Evolutionary conservation across 2,797 vertebrate species (phyloP), one percentile per base, ranked within the genome.

Genomic region (Galagoides demidoff): DNA sequence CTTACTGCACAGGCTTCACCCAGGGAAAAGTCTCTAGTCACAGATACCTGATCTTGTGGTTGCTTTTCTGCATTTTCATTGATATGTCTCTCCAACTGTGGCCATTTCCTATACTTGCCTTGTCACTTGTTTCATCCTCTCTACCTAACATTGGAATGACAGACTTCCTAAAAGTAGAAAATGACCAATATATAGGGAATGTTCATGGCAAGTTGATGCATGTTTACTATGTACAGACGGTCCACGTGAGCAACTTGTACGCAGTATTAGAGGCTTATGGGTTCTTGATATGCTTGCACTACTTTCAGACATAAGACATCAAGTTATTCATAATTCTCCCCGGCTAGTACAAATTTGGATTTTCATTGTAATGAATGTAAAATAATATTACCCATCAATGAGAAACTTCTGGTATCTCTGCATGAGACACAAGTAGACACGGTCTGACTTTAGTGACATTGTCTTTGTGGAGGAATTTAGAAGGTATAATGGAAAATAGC

Each of bases 401-500:
- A 73, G 31, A 91, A 81, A 66, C 63, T 85, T 81, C 57, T 66
- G n/a, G 22, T n/a, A 68, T 29, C n/a, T n/a, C n/a, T 84, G 29
- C 16, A 45, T 6, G 25, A 93, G 55, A 70, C 3, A 82, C 5
- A 70, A 3, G 34, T 19, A 52, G 23, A 49, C 10, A 31, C 83
- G 45, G 27, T 86, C 39, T 89, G 39, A 39, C 37, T 89, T 94
- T 37, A 88, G 23, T 39, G 78, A 83, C 3, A 85, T 22, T 82
- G 95, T 78, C 82, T 90, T 74, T 82, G 55, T 68, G n/a, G 81
- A 92, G 20, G 19, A 87, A 94, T 78, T 96, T 77, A 52, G 90
- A 78, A 92, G 63, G 17, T 57, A 17, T 77, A 39, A 61, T 85
- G 39, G 71, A 43, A 89, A 95, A 81, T 43, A 83, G 7, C 59